Conservation (phyloP, 2,113 vertebrate species). For the Cyanoramphus novaezelandiae region DNA sequence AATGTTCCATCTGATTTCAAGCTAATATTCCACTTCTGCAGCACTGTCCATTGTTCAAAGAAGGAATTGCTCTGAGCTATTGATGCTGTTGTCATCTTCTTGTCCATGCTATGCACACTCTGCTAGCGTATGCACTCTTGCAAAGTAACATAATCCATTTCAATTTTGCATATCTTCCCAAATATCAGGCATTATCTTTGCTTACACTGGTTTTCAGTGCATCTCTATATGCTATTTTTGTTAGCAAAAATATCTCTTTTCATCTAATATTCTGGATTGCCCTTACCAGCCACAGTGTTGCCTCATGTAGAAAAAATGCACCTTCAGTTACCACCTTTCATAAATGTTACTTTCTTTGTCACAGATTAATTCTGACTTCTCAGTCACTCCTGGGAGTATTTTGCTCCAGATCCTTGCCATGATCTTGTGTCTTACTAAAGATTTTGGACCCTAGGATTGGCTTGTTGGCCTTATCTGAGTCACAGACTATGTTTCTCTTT, state of each 20-base stretch:
- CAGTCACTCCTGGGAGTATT: not conserved
- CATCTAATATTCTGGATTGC: not conserved
- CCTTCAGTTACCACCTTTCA: not conserved
- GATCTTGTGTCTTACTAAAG: not conserved
- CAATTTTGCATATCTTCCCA: not conserved
- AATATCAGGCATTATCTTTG: not conserved
- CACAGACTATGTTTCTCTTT: not conserved
- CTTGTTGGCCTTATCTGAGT: not conserved
- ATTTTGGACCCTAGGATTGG: not conserved
- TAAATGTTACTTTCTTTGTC: not conserved
- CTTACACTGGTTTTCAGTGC: not conserved
- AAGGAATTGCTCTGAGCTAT: not conserved
- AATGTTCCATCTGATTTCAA: not conserved
- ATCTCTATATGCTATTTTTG: not conserved
- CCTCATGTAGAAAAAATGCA: not conserved
- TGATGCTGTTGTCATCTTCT: not conserved
- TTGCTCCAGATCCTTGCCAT: not conserved
- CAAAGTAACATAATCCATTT: not conserved
- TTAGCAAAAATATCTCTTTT: not conserved
- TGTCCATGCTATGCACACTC: not conserved
- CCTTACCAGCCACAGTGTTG: not conserved
- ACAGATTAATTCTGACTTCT: not conserved
- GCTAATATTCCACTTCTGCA: constrained; percentile 2
- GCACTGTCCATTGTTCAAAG: not conserved
- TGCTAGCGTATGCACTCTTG: not conserved